Conservation (phyloP, 2,113 vertebrate genomes). For the Oreotragus oreotragus region DNA sequence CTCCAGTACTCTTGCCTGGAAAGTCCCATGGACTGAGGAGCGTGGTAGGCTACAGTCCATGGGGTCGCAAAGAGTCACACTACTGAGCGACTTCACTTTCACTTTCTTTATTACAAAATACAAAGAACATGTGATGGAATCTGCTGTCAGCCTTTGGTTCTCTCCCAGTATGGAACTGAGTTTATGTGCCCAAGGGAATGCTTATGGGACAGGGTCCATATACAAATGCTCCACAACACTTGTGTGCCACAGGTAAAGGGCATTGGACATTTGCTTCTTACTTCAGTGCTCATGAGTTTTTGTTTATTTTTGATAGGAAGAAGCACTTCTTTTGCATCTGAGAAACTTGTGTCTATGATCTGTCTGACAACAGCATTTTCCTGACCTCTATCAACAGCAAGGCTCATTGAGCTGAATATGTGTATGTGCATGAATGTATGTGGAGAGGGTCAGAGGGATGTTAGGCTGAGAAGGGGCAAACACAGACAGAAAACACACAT, state of each 20-base stretch:
- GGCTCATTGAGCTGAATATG: neutral
- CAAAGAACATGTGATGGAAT: neutral
- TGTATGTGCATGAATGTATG: accelerated
- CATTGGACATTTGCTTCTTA: neutral
- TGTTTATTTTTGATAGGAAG: neutral
- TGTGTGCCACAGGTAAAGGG: neutral
- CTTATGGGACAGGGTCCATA: accelerated
- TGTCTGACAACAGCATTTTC: neutral
- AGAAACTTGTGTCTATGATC: neutral
- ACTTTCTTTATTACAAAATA: neutral
- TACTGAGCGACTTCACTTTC: neutral
- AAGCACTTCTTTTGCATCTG: neutral
- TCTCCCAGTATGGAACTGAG: neutral
- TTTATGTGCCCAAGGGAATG: neutral
- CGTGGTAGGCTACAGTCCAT: neutral
- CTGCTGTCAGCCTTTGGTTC: neutral
- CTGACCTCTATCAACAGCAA: neutral
- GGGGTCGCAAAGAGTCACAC: neutral
- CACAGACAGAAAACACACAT: neutral
- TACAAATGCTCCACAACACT: neutral
- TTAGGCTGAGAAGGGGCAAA: neutral
- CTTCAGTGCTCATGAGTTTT: neutral
- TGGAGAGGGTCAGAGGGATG: accelerated
- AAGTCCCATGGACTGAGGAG: accelerated
- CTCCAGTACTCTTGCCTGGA: neutral